Percentiles rank a stretch among this genome's conserved stretches.
Evolutionary conservation across 2,888 invertebrate species (phyloP).

Genomic region (Pristionchus arcanus): DNA sequence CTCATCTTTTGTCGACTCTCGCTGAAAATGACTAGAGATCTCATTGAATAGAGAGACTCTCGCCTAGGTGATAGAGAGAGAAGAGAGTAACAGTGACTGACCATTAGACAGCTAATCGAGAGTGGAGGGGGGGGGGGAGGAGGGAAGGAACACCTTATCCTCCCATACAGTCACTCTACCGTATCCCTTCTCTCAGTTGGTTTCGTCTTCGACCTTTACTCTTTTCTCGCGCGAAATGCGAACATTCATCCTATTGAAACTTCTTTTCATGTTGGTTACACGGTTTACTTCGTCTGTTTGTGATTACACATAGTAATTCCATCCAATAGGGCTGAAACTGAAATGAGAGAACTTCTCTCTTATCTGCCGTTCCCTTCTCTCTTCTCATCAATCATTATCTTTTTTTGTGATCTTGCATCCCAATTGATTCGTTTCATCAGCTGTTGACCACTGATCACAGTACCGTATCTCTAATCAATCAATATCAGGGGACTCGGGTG

Average conservation of each 20-base stretch:
- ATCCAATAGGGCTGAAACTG: neutral
- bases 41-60: neutral
- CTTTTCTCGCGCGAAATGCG: conserved; percentile 42
- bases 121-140: neutral
- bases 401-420: neutral
- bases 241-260: conserved; percentile 27
- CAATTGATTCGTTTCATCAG: neutral
- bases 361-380: neutral
- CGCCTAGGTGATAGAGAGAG: conserved; percentile 31
- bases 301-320: conserved; percentile 23
- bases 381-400: conserved; percentile 14
- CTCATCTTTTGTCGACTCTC: conserved; percentile 46
- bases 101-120: conserved; percentile 41
- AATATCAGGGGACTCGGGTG: conserved; percentile 39
- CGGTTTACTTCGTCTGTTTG: conserved; percentile 15
- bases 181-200: conserved; percentile 45
- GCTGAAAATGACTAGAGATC: conserved; percentile 20
- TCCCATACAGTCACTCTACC: conserved; percentile 41
- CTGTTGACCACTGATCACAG: neutral
- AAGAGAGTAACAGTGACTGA: conserved; percentile 7
- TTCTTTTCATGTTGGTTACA: conserved; percentile 7
- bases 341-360: neutral
- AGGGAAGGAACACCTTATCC: conserved; percentile 34
- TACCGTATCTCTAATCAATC: neutral
- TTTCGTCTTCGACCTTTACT: conserved; percentile 50